A percentile compares a stretch with the other conserved stretches of the same genome.
Conservation (phyloP, 2,888 invertebrate genomes). For the Lochmaea crataegi region DNA sequence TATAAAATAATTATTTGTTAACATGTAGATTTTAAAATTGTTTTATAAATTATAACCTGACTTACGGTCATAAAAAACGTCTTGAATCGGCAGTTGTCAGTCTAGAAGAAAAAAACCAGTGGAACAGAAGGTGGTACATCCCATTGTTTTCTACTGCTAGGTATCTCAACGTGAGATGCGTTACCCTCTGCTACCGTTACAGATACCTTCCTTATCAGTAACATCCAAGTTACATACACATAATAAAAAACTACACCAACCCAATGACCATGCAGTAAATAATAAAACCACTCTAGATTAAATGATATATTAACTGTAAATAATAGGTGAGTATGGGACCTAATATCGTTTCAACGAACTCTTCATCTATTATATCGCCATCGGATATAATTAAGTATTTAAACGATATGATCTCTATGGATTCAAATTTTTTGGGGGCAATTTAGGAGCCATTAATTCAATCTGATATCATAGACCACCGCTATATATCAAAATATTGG, state of each 20-base stretch:
- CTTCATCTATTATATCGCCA: slow-evolving; percentile 52
- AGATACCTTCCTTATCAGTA: slow-evolving; percentile 31
- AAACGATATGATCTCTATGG: slow-evolving; percentile 59
- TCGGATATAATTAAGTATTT: slow-evolving; percentile 60
- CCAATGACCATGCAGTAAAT: slow-evolving; percentile 36
- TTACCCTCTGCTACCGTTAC: slow-evolving; percentile 36
- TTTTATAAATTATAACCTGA: no score
- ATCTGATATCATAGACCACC: slow-evolving; percentile 48
- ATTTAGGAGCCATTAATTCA: slow-evolving; percentile 51
- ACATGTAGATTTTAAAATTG: no score
- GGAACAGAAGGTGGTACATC: slow-evolving; percentile 5
- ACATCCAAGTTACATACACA: slow-evolving; percentile 27
- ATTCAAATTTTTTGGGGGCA: slow-evolving; percentile 58
- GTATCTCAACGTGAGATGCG: slow-evolving; percentile 18
- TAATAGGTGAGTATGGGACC: slow-evolving; percentile 44
- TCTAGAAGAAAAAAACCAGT: background rate
- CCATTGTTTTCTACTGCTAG: slow-evolving; percentile 12
- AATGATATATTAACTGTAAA: slow-evolving; percentile 47
- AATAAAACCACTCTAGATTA: slow-evolving; percentile 40
- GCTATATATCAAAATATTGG: slow-evolving; percentile 32
- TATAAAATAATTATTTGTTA: no score
- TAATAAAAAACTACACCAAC: slow-evolving; percentile 28
- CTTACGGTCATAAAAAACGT: background rate
- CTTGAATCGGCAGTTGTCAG: background rate
- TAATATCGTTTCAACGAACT: slow-evolving; percentile 44